A percentile compares a stretch with the other conserved stretches of the same genome.
These are phyloP conservation scores for Oncorhynchus tshawytscha DNA, from an alignment of 2,113 vertebrate species.

Conservation along the genomic window DNA sequence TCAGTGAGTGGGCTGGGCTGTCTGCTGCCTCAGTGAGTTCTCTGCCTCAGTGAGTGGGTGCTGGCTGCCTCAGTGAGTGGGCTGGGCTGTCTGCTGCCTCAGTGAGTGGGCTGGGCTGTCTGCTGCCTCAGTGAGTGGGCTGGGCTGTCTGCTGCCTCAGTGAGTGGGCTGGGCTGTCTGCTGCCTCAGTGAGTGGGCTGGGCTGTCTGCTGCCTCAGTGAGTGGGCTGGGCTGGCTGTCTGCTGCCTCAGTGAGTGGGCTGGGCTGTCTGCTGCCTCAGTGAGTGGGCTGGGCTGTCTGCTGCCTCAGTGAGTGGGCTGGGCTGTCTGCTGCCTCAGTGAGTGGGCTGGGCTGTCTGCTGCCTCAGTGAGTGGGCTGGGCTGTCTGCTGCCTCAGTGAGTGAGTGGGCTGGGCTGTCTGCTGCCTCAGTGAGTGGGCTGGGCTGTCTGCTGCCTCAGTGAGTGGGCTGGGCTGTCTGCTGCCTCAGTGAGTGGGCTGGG, in stretches of 20 bases:
- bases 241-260: conserved; percentile 30
- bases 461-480: too few species aligned
- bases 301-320: conserved; percentile 56
- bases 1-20: not conserved
- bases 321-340: too few species aligned
- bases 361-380: not conserved
- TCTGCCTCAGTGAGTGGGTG: conserved; percentile 5
- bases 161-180: too few species aligned
- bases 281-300: conserved; percentile 14
- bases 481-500: too few species aligned
- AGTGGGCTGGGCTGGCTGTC: too few species aligned
- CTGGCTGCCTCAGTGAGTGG: conserved; percentile 7
- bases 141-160: too few species aligned
- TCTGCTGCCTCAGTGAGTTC: not conserved
- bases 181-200: conserved; percentile 54
- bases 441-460: too few species aligned
- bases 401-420: not conserved
- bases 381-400: conserved; percentile 55
- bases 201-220: conserved; percentile 4
- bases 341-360: too few species aligned
- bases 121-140: too few species aligned
- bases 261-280: conserved; percentile 24
- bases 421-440: too few species aligned
- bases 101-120: not conserved
- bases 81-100: conserved; percentile 32